phyloP scores from a whole-genome alignment of 2,113 vertebrate genomes.

The Halichoerus grypus region DNA sequence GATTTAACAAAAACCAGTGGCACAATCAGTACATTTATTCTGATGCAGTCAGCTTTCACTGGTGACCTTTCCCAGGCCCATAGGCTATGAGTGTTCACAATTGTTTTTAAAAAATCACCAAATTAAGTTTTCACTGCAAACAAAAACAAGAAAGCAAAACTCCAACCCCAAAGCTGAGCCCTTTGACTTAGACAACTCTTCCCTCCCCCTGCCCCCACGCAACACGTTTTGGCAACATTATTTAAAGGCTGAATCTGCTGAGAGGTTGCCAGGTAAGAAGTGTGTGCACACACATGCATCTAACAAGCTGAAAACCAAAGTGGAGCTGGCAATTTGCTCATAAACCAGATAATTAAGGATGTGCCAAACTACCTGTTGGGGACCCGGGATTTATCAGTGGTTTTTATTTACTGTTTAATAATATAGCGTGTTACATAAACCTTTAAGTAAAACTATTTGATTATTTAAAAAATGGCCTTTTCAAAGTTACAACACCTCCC shows the following conservation, averaged over 20 bases:
- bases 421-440: constrained; percentile 87
- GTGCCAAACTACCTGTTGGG: constrained; percentile 82
- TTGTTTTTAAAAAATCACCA: not conserved
- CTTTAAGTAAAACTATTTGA: constrained; percentile 87
- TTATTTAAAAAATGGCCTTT: constrained; percentile 87
- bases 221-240: constrained; percentile 18
- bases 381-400: constrained; percentile 78
- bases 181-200: not conserved
- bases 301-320: constrained; percentile 71
- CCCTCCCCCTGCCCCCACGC: not conserved
- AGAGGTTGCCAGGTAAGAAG: constrained; percentile 54
- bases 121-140: constrained; percentile 32
- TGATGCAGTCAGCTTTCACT: not conserved
- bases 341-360: constrained; percentile 88
- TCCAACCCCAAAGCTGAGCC: not conserved
- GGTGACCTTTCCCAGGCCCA: not conserved
- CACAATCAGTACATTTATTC: not conserved
- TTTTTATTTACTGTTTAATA: constrained; percentile 89
- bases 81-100: not conserved
- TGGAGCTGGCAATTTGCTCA: constrained; percentile 77
- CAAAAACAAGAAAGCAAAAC: constrained; percentile 40
- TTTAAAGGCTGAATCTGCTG: constrained; percentile 44
- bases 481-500: constrained; percentile 87
- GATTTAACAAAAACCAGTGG: not conserved
- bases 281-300: not conserved